Percentiles rank a stretch among this genome's conserved stretches.
Conservation (phyloP, 2,888 invertebrate species). For the Hipparchia semele region DNA sequence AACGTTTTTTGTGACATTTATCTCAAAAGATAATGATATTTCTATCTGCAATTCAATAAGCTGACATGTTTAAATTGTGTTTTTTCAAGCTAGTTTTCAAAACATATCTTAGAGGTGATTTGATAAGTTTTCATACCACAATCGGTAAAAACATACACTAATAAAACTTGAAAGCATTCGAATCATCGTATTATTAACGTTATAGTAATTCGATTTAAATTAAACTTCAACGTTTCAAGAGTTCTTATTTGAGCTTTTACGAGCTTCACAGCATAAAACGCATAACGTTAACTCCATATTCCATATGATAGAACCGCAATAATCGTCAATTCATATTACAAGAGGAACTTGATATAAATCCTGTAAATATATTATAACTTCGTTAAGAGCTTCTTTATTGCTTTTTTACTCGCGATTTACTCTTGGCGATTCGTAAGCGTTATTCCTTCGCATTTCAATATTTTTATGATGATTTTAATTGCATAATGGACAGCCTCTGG, state of each 20-base stretch:
- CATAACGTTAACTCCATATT: neutral
- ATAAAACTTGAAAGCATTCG: neutral
- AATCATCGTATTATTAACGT: no score
- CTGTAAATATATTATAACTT: neutral
- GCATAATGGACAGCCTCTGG: neutral
- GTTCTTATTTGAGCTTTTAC: neutral
- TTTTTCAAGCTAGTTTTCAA: neutral
- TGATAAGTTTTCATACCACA: no score
- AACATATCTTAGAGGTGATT: no score
- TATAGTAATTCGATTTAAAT: neutral
- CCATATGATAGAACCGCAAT: neutral
- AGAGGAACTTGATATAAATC: neutral
- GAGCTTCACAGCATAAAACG: neutral
- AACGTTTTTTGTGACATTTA: neutral
- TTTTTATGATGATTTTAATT: slow-evolving; percentile 8
- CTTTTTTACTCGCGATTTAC: neutral
- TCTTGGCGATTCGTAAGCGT: neutral
- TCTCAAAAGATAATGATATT: no score
- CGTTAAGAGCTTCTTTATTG: neutral
- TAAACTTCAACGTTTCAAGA: neutral
- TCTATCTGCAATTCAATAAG: no score
- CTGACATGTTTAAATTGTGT: no score
- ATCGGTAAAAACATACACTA: neutral
- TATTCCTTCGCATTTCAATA: neutral
- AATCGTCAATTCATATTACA: neutral